These are phyloP conservation scores for Cephus cinctus DNA, from an alignment of 1,140 invertebrate species.

Conservation along the genomic window DNA sequence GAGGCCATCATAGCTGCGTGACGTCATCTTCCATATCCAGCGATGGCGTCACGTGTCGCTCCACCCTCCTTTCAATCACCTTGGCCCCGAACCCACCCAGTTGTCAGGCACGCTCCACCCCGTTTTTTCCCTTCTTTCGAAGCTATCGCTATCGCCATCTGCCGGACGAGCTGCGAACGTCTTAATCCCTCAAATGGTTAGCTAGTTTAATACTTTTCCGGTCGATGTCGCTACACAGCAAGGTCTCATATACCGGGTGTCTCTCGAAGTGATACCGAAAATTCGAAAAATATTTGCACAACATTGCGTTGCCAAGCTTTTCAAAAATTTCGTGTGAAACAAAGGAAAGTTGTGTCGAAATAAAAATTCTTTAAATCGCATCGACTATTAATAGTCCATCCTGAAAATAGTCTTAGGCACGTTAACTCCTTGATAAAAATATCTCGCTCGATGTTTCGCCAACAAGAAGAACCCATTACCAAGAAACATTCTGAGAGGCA, in stretches of 20 bases:
- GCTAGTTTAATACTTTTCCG: slow-evolving; percentile 36
- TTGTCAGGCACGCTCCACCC: slow-evolving; percentile 57
- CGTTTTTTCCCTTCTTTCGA: slow-evolving; percentile 48
- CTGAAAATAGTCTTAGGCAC: too few species aligned
- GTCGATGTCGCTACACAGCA: slow-evolving; percentile 40
- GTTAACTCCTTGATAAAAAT: too few species aligned
- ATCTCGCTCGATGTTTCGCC: too few species aligned
- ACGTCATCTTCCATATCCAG: slow-evolving; percentile 53
- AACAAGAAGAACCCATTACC: too few species aligned
- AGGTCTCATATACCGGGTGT: slow-evolving; percentile 20
- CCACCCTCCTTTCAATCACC: slow-evolving; percentile 59
- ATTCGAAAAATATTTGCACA: too few species aligned
- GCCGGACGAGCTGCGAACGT: slow-evolving; percentile 31
- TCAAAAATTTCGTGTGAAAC: neutral
- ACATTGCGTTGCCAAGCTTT: neutral
- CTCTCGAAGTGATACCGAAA: slow-evolving; percentile 1
- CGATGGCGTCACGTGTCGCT: slow-evolving; percentile 58
- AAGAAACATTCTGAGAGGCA: too few species aligned
- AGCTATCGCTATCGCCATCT: slow-evolving; percentile 54
- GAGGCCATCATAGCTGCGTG: slow-evolving; percentile 52
- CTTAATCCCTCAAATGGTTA: slow-evolving; percentile 34
- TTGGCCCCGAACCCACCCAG: slow-evolving; percentile 56
- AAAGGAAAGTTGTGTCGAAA: too few species aligned
- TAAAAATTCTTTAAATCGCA: too few species aligned
- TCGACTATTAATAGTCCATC: too few species aligned